A percentile compares a stretch with the other conserved stretches of the same genome.
These are phyloP conservation scores for Chaenogobius annularis DNA, from an alignment of 2,113 vertebrate species.

Conservation along the genomic window DNA sequence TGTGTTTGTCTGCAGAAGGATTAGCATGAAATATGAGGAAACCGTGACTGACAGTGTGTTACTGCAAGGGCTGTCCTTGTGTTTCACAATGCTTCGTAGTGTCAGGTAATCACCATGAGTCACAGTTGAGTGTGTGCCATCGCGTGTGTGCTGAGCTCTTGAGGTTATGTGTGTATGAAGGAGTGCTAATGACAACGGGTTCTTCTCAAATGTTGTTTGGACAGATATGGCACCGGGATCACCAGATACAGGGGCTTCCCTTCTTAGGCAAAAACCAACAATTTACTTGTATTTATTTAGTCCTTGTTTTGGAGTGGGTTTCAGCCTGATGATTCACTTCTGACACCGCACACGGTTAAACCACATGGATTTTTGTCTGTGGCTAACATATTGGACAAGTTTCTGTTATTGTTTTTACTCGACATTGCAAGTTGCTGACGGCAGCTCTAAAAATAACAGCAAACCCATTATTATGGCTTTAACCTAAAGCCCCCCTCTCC, in stretches of 20 bases:
- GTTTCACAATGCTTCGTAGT: slow-evolving; percentile 66
- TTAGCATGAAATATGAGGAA: slow-evolving; percentile 68
- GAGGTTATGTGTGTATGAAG: slow-evolving; percentile 35
- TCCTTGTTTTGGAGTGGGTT: slow-evolving; percentile 22
- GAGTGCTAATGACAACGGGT: slow-evolving; percentile 58
- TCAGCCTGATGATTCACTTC: slow-evolving; percentile 32
- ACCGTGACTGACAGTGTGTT: slow-evolving; percentile 46
- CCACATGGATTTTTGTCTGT: slow-evolving; percentile 49
- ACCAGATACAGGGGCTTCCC: slow-evolving; percentile 59
- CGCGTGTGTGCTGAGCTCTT: slow-evolving; percentile 59
- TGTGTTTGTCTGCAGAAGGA: slow-evolving; percentile 65
- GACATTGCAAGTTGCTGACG: slow-evolving; percentile 33
- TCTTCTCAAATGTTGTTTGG: slow-evolving; percentile 63
- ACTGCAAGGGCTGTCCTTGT: slow-evolving; percentile 58
- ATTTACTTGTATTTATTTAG: slow-evolving; percentile 17
- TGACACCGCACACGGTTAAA: slow-evolving; percentile 29
- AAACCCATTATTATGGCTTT: slow-evolving; percentile 64
- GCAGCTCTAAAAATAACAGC: slow-evolving; percentile 65
- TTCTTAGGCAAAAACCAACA: slow-evolving; percentile 32
- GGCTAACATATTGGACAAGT: slow-evolving; percentile 34
- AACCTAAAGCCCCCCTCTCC: slow-evolving; percentile 47
- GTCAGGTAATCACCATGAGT: slow-evolving; percentile 69
- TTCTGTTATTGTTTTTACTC: slow-evolving; percentile 62
- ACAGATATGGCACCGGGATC: slow-evolving; percentile 60
- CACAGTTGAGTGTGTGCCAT: slow-evolving; percentile 61